Evolutionary conservation across 1,140 invertebrate species (phyloP).

Genomic region (Goniozus legneri): DNA sequence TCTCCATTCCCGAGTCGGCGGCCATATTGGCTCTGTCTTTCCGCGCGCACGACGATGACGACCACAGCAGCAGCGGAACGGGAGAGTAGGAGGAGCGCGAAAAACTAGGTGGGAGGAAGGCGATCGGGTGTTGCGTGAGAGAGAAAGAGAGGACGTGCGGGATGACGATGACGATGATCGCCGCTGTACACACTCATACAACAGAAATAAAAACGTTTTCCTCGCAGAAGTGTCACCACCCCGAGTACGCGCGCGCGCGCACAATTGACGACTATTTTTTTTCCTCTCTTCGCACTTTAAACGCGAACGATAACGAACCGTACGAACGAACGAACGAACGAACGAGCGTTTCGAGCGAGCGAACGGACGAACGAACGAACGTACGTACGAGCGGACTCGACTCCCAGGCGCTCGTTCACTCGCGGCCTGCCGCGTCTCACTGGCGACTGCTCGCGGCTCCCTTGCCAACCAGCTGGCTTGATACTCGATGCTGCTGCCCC

Average conservation of each 20-base stretch:
- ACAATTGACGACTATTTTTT: too few species aligned
- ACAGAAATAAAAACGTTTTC: too few species aligned
- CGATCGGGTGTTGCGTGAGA: constrained; percentile 9
- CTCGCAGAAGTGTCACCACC: too few species aligned
- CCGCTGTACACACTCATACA: background rate
- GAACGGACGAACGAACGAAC: constrained; percentile 19
- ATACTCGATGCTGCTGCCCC: constrained; percentile 32
- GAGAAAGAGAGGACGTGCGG: constrained; percentile 5
- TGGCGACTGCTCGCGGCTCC: constrained; percentile 43
- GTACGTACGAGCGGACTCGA: constrained; percentile 25
- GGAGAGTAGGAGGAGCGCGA: background rate
- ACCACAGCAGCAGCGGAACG: background rate
- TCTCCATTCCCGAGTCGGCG: constrained; percentile 78
- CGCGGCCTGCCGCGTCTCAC: constrained; percentile 49
- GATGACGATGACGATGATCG: background rate
- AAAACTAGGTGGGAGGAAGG: background rate
- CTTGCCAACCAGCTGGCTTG: constrained; percentile 46
- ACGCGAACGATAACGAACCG: background rate
- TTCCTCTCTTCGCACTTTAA: background rate
- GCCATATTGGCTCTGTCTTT: constrained; percentile 64
- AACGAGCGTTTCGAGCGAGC: constrained; percentile 9
- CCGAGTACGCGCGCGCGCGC: constrained; percentile 1
- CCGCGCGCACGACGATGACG: constrained; percentile 19
- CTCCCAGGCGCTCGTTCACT: constrained; percentile 30
- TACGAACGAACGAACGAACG: constrained; percentile 19